Evolutionary conservation across 1,140 invertebrate genomes (phyloP), one percentile per base, ranked within the genome.

Genomic region (Myzus persicae): DNA sequence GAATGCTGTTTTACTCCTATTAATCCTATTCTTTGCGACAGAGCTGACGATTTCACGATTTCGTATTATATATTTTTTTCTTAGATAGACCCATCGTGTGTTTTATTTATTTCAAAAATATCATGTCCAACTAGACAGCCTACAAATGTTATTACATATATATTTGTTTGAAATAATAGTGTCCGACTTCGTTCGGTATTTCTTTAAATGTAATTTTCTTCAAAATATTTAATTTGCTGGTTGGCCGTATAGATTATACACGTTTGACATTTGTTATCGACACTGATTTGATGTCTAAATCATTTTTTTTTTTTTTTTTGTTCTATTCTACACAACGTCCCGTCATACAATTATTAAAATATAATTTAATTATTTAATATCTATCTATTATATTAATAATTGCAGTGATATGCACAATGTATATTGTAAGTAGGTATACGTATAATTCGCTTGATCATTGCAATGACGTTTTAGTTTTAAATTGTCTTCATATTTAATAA

Each of bases 1-100:
- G 8, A 24, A 51, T 89, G n/a, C 44, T 89, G 22, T 89, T 89
- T 54, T 54, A 51, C 20, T 54, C n/a, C 20, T 36, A 88, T 51
- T 51, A 48, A 26, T 51, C n/a, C 20, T 9, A 51, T 51, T 89
- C n/a, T 54, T 89, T 38, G 31, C 4, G 46, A 48, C 46, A 38
- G 46, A 51, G 42, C 20, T 89, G 38, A 51, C 87, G n/a, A 89
- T 89, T 89, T 51, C 48, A 51, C 87, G n/a, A 89, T 89, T 89
- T 51, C 20, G 9, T 48, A 48, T 31, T 20, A 46, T 46, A 84
- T 46, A 84, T 22, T 84, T 42, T n/a, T 84, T 40, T 81, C 14
- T 20, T 38, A 40, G 8, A 84, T 48, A 48, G 46, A 48, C 46
- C 31, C 11, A 18, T 44, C 31, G 26, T 14, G 59, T 14, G 11